Evolutionary conservation across 2,888 invertebrate species (phyloP).

Genomic region (Maniola hyperantus): DNA sequence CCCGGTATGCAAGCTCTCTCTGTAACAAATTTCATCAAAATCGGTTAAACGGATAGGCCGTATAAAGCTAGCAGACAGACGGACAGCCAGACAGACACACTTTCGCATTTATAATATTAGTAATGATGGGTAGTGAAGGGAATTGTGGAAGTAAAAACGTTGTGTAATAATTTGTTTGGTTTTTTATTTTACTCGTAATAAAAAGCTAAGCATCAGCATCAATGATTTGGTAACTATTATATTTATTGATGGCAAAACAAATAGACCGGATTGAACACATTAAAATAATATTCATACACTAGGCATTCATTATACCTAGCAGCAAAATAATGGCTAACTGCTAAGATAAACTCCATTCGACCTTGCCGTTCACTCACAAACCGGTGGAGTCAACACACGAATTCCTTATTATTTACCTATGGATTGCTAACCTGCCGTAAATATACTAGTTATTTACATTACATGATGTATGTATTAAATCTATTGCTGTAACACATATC

Average conservation of each 20-base stretch:
- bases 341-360: constrained; percentile 20
- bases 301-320: not conserved
- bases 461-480: too few relatives aligned
- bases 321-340: not conserved
- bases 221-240: not conserved
- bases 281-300: not conserved
- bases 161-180: too few relatives aligned
- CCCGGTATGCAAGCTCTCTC: too few relatives aligned
- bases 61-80: too few relatives aligned
- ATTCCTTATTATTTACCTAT: not conserved
- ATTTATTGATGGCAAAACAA: not conserved
- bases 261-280: not conserved
- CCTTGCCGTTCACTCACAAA: constrained; percentile 44
- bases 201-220: not conserved
- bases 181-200: not conserved
- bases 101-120: too few relatives aligned
- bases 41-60: too few relatives aligned
- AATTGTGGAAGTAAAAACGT: too few relatives aligned
- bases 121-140: too few relatives aligned
- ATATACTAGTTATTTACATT: too few relatives aligned
- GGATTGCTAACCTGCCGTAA: not conserved
- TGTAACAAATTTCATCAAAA: too few relatives aligned
- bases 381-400: not conserved
- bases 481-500: too few relatives aligned
- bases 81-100: too few relatives aligned